Percentiles rank a stretch among this genome's conserved stretches.
Evolutionary conservation across 2,113 vertebrate species (phyloP).

Genomic region (Seriola quinqueradiata): DNA sequence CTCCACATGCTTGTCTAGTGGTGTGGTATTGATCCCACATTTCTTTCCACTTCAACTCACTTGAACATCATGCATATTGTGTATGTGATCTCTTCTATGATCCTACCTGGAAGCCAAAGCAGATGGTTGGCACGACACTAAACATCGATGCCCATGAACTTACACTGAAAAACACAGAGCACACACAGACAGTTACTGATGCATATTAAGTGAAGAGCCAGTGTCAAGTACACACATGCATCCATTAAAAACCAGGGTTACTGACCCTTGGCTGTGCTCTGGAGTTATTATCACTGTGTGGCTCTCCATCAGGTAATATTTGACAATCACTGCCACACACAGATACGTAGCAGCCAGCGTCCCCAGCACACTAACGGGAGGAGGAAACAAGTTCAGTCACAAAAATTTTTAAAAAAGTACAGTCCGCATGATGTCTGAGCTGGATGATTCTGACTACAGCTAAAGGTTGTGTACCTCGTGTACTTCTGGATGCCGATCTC

Average conservation of each 20-base stretch:
- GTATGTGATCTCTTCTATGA: neutral
- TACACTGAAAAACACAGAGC: conserved; percentile 74
- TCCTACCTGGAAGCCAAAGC: conserved; percentile 96
- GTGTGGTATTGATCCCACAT: too few relatives aligned
- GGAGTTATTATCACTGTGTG: conserved; percentile 53
- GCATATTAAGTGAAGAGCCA: neutral
- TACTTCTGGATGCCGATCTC: conserved; percentile 88
- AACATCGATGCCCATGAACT: conserved; percentile 90
- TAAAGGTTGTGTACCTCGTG: conserved; percentile 77
- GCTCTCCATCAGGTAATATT: conserved; percentile 86
- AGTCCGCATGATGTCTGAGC: neutral
- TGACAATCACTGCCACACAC: conserved; percentile 86
- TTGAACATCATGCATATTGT: neutral
- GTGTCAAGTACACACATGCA: conserved; percentile 3
- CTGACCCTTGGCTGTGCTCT: conserved; percentile 83
- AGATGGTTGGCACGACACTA: conserved; percentile 94
- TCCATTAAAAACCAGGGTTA: neutral
- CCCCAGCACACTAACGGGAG: conserved; percentile 87
- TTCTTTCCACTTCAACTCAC: neutral
- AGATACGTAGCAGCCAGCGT: conserved; percentile 91
- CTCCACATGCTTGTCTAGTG: too few relatives aligned
- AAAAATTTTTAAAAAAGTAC: neutral
- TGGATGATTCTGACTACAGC: neutral
- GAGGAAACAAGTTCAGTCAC: conserved; percentile 17
- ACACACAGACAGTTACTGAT: conserved; percentile 9